phyloP scores from a whole-genome alignment of 2,888 invertebrate species.

The Oligia latruncula region DNA sequence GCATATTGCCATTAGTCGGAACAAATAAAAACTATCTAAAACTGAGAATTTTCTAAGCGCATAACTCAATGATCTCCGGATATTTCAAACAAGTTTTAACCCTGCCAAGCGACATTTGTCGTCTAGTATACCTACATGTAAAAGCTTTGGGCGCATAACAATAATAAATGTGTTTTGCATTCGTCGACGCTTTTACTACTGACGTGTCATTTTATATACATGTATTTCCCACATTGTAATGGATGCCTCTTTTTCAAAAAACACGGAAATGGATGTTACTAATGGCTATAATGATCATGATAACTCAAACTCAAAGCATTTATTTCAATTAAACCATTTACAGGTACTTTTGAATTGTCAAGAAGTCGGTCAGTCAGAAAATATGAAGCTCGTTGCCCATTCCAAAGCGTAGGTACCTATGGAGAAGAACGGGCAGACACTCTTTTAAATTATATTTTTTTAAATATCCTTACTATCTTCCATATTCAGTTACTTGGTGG shows the following conservation, averaged over 20 bases:
- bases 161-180: slow-evolving; percentile 35
- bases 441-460: no score
- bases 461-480: no score
- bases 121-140: neutral
- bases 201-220: slow-evolving; percentile 5
- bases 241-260: slow-evolving; percentile 9
- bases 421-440: no score
- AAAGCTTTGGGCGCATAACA: slow-evolving; percentile 25
- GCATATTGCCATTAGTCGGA: no score
- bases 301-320: no score
- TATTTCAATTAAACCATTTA: no score
- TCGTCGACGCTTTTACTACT: slow-evolving; percentile 5
- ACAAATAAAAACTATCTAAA: neutral
- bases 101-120: neutral
- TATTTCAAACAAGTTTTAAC: neutral
- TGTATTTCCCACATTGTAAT: slow-evolving; percentile 11
- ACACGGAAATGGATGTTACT: neutral
- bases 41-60: neutral
- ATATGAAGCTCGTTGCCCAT: no score
- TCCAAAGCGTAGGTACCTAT: no score
- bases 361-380: no score
- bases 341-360: no score
- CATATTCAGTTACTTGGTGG: neutral
- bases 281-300: neutral
- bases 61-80: neutral